These are phyloP conservation scores for Eurytoma adleriae DNA, from an alignment of 2,888 invertebrate species.

Conservation along the genomic window DNA sequence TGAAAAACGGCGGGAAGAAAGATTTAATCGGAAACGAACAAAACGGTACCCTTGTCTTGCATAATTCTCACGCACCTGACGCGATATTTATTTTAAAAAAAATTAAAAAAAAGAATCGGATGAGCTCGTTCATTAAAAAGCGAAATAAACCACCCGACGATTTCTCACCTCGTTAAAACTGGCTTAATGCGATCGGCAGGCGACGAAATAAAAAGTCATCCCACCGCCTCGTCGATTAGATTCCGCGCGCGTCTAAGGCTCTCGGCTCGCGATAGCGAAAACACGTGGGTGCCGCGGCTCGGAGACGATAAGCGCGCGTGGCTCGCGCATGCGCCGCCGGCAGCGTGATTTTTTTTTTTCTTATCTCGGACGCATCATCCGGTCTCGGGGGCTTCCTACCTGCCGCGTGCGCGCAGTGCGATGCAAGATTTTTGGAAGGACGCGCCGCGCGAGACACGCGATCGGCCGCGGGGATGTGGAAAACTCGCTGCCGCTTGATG, in stretches of 20 bases:
- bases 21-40: too few relatives aligned
- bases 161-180: too few relatives aligned
- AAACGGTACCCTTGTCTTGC: too few relatives aligned
- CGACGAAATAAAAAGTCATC: too few relatives aligned
- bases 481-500: constrained; percentile 27
- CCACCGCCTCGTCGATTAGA: not conserved
- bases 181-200: too few relatives aligned
- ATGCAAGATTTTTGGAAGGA: not conserved
- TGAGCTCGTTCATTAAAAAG: too few relatives aligned
- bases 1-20: too few relatives aligned
- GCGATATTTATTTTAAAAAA: too few relatives aligned
- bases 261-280: too few relatives aligned
- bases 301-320: not conserved
- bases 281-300: not conserved
- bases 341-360: not conserved
- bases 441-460: constrained; percentile 4
- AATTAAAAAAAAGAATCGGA: too few relatives aligned
- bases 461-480: constrained; percentile 25
- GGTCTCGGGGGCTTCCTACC: constrained; percentile 15
- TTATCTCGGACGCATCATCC: constrained; percentile 22
- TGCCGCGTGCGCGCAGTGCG: not conserved
- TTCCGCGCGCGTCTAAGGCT: not conserved
- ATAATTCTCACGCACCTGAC: too few relatives aligned
- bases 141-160: too few relatives aligned
- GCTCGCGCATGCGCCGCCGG: not conserved